These are phyloP conservation scores for Hydrolagus affinis DNA, from an alignment of 2,113 vertebrate species.

Conservation along the genomic window DNA sequence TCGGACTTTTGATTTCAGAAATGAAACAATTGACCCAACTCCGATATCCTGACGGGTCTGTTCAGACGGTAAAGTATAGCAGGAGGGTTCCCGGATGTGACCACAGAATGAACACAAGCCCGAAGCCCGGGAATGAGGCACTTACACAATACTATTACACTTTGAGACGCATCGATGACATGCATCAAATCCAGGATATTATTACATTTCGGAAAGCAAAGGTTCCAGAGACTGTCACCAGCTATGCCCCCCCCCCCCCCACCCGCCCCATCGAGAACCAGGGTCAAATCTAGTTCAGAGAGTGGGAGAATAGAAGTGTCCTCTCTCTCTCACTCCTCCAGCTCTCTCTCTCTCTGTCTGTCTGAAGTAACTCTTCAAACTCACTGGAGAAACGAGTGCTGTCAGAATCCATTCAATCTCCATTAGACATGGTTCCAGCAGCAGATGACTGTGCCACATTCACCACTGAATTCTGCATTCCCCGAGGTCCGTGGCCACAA, in stretches of 20 bases:
- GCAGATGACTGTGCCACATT: not conserved
- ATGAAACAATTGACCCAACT: no score
- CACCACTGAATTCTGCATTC: not conserved
- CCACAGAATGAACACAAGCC: no score
- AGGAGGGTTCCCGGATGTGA: no score
- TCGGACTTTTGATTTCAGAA: no score
- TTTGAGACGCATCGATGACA: no score
- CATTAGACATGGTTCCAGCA: not conserved
- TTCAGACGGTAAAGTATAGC: no score
- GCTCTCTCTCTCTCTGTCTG: not conserved
- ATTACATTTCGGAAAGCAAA: not conserved
- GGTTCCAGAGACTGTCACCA: not conserved
- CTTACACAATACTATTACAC: no score
- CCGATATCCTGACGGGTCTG: no score
- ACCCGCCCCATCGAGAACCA: not conserved
- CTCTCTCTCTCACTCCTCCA: no score
- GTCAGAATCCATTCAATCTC: constrained; percentile 16
- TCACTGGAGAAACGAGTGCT: constrained; percentile 15
- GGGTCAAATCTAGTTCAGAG: not conserved
- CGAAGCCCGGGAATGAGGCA: no score
- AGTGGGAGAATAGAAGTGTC: constrained; percentile 16
- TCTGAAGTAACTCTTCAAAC: constrained; percentile 9
- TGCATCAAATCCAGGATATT: no score
- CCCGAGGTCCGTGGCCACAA: not conserved
- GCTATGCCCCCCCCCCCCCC: no score